Conservation (phyloP, 2,888 invertebrate species). For the Tipula vernalis region DNA sequence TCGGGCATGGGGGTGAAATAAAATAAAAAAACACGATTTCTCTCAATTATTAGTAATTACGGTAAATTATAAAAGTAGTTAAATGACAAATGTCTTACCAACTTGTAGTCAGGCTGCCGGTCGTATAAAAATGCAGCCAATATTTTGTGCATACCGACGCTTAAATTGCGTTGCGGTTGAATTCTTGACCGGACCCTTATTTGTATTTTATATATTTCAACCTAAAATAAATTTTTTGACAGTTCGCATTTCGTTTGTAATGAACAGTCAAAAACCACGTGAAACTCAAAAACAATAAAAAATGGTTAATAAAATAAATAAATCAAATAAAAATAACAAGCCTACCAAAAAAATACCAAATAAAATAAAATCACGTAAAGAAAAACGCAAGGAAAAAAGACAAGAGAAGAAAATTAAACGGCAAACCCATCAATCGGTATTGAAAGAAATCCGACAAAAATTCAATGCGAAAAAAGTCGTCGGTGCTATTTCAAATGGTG, state of each 20-base stretch:
- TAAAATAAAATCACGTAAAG: conserved; percentile 45
- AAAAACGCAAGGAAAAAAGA: conserved; percentile 56
- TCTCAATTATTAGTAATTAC: no score
- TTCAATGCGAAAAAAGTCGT: background rate
- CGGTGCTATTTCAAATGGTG: background rate
- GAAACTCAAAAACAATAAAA: background rate
- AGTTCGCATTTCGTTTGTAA: background rate
- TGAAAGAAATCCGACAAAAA: background rate
- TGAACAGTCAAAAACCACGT: background rate
- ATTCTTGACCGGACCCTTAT: no score
- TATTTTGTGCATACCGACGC: no score
- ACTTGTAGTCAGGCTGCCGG: no score
- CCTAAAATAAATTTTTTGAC: background rate
- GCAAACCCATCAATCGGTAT: conserved; percentile 17
- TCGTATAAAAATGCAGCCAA: no score
- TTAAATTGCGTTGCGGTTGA: no score
- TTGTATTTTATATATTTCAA: background rate
- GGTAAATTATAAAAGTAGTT: no score
- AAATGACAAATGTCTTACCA: no score
- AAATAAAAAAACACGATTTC: no score
- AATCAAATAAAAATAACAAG: conserved; percentile 19
- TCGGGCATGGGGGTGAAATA: no score
- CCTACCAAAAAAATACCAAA: background rate
- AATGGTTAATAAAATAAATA: conserved; percentile 17
- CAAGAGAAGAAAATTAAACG: conserved; percentile 50